These are phyloP conservation scores for Aspidiotus destructor DNA, from an alignment of 2,888 invertebrate genomes.

Conservation along the genomic window DNA sequence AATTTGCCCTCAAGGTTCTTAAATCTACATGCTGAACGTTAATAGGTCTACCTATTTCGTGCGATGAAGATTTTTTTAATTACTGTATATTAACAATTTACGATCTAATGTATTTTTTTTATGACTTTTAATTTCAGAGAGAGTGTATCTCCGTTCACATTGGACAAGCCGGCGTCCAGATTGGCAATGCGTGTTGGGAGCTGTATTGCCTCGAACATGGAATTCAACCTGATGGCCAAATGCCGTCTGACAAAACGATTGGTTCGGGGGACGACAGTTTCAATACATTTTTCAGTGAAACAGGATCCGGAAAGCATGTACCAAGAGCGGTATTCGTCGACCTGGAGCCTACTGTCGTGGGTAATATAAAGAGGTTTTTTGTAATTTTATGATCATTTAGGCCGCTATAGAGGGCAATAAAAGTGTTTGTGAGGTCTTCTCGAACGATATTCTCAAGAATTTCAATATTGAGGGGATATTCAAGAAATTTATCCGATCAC, in stretches of 20 bases:
- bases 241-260: conserved; percentile 49
- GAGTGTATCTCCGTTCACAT: conserved; percentile 45
- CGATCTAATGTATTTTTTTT: neutral
- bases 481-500: no score
- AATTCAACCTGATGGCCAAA: conserved; percentile 47
- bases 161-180: conserved; percentile 44
- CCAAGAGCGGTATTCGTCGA: conserved; percentile 52
- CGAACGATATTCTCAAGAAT: no score
- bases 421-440: no score
- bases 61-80: no score
- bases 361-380: conserved; percentile 38
- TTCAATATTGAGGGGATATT: no score
- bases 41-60: neutral
- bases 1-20: no score
- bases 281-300: conserved; percentile 47
- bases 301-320: conserved; percentile 53
- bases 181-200: conserved; percentile 43
- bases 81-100: neutral
- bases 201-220: conserved; percentile 43
- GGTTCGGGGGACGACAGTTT: conserved; percentile 43
- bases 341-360: conserved; percentile 54
- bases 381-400: no score
- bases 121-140: conserved; percentile 37
- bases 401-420: no score
- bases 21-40: neutral